phyloP scores from a whole-genome alignment of 2,888 invertebrate species.

The Iphiclides podalirius region DNA sequence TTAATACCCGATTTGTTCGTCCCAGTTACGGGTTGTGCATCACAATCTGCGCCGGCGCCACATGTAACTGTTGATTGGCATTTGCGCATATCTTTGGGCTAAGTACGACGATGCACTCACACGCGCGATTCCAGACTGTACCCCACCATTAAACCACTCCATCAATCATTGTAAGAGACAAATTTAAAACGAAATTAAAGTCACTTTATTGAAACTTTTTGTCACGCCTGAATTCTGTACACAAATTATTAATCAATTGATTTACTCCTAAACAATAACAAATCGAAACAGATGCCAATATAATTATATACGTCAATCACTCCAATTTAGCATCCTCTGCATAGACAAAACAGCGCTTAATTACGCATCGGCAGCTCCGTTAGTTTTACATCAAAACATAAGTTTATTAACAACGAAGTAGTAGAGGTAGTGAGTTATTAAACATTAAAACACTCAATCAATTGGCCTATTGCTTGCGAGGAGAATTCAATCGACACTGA shows the following conservation, averaged over 20 bases:
- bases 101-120: slow-evolving; percentile 14
- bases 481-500: slow-evolving; percentile 11
- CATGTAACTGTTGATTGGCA: slow-evolving; percentile 69
- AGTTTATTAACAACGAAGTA: slow-evolving; percentile 1
- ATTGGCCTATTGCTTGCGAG: slow-evolving; percentile 12
- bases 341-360: too few species aligned
- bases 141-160: background rate
- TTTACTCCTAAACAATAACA: too few species aligned
- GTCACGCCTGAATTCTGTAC: too few species aligned
- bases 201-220: too few species aligned
- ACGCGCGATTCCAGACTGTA: background rate
- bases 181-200: background rate
- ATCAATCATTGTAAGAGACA: background rate
- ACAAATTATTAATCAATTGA: too few species aligned
- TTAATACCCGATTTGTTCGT: slow-evolving; percentile 72
- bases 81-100: slow-evolving; percentile 49
- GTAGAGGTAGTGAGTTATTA: slow-evolving; percentile 8
- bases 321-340: too few species aligned
- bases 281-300: too few species aligned
- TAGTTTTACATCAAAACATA: slow-evolving; percentile 8
- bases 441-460: slow-evolving; percentile 11
- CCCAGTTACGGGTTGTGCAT: slow-evolving; percentile 72
- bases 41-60: slow-evolving; percentile 70
- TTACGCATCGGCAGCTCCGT: background rate
- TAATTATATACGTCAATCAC: too few species aligned